Evolutionary conservation across 2,113 vertebrate genomes (phyloP).

Genomic region (Scomber japonicus): DNA sequence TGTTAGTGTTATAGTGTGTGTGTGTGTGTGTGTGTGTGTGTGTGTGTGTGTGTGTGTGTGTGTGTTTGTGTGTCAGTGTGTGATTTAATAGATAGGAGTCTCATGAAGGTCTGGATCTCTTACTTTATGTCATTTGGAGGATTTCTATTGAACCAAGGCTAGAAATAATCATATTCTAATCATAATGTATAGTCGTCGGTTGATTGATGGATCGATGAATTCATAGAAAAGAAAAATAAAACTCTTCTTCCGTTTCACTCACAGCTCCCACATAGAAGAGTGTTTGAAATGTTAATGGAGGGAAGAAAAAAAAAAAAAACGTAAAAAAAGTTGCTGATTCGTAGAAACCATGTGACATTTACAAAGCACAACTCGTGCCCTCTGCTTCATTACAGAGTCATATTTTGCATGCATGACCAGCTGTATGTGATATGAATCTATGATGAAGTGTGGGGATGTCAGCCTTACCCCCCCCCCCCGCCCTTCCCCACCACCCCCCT

Average conservation of each 20-base stretch:
- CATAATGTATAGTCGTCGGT: neutral
- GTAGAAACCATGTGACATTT: slow-evolving; percentile 58
- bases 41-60: neutral
- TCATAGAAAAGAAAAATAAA: slow-evolving; percentile 3
- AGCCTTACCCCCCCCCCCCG: slow-evolving; percentile 21
- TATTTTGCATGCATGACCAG: slow-evolving; percentile 58
- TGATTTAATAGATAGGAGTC: slow-evolving; percentile 1
- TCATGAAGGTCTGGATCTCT: neutral
- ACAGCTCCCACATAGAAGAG: neutral
- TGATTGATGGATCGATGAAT: neutral
- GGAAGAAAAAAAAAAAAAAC: neutral
- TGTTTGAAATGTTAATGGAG: slow-evolving; percentile 10
- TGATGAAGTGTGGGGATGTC: slow-evolving; percentile 45
- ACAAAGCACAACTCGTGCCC: slow-evolving; percentile 43
- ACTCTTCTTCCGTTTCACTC: neutral
- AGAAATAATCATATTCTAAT: slow-evolving; percentile 26
- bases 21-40: neutral
- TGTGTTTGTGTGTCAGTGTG: slow-evolving; percentile 1
- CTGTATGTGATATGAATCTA: slow-evolving; percentile 50
- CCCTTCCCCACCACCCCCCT: neutral
- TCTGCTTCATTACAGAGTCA: slow-evolving; percentile 64
- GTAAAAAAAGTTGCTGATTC: slow-evolving; percentile 49
- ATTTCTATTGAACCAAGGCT: slow-evolving; percentile 24
- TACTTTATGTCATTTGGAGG: slow-evolving; percentile 2
- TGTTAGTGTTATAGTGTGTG: neutral